Conservation (phyloP, 1,140 invertebrate genomes). For the Dinoponera quadriceps region DNA sequence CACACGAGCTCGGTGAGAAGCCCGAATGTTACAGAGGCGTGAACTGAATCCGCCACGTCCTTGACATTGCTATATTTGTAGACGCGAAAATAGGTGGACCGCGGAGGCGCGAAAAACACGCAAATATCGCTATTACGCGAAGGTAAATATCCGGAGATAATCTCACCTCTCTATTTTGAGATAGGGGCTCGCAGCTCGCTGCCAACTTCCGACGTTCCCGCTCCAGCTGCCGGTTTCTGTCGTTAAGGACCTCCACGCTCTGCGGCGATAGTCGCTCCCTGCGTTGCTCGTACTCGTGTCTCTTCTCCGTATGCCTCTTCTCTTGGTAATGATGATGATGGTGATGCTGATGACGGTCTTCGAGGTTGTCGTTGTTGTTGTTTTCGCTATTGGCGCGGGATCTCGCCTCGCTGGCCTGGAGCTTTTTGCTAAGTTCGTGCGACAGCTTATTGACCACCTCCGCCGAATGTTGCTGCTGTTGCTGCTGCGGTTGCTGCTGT, state of each 20-base stretch:
- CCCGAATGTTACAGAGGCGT: slow-evolving; percentile 30
- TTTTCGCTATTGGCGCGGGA: slow-evolving; percentile 67
- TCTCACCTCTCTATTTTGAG: slow-evolving; percentile 73
- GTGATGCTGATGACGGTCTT: slow-evolving; percentile 76
- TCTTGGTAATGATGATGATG: slow-evolving; percentile 68
- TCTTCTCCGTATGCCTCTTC: slow-evolving; percentile 72
- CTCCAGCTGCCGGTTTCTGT: slow-evolving; percentile 81
- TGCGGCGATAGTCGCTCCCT: slow-evolving; percentile 82
- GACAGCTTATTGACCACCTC: slow-evolving; percentile 77
- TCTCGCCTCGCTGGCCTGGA: slow-evolving; percentile 77
- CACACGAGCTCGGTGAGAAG: slow-evolving; percentile 3
- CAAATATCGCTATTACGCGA: slow-evolving; percentile 37
- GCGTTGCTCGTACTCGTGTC: slow-evolving; percentile 71
- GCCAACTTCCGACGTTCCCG: slow-evolving; percentile 80
- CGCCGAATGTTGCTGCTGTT: slow-evolving; percentile 67
- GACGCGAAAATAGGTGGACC: slow-evolving; percentile 36
- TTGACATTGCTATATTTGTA: slow-evolving; percentile 51
- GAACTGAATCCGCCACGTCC: slow-evolving; percentile 18
- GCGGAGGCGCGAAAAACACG: slow-evolving; percentile 29
- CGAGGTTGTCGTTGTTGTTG: slow-evolving; percentile 79
- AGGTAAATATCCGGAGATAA: slow-evolving; percentile 41
- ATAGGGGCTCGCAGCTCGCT: slow-evolving; percentile 78
- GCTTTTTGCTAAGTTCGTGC: slow-evolving; percentile 81
- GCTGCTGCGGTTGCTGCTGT: slow-evolving; percentile 50
- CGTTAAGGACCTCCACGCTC: slow-evolving; percentile 81